These are phyloP conservation scores for Conistra vaccinii DNA, from an alignment of 2,888 invertebrate genomes.

Conservation along the genomic window DNA sequence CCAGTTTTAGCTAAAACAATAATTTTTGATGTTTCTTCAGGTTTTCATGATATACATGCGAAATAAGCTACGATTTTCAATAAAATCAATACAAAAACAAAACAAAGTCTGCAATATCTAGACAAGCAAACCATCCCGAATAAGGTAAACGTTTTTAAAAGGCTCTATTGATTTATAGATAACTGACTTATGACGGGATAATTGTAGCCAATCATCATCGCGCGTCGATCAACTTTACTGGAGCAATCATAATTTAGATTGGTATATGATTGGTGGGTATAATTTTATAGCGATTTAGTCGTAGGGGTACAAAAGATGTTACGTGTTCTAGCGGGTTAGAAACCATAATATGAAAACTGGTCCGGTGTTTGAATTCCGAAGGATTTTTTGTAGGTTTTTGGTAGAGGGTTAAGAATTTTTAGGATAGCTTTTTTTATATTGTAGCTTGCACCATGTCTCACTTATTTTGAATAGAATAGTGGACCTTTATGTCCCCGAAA, in stretches of 20 bases:
- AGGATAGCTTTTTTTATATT: background rate
- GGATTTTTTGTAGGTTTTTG: constrained; percentile 23
- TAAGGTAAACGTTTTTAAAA: constrained; percentile 57
- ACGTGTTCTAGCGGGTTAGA: constrained; percentile 41
- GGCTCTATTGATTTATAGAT: constrained; percentile 78
- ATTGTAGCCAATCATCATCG: constrained; percentile 75
- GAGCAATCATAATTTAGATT: constrained; percentile 67
- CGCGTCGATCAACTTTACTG: constrained; percentile 64
- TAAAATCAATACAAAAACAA: constrained; percentile 2
- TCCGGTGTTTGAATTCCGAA: constrained; percentile 34
- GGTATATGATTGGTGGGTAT: constrained; percentile 65
- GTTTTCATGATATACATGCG: background rate
- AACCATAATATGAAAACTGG: constrained; percentile 38
- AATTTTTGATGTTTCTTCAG: background rate
- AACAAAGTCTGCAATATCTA: constrained; percentile 18
- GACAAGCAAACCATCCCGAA: constrained; percentile 27
- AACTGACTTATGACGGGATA: constrained; percentile 74
- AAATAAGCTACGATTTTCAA: background rate
- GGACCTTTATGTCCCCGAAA: background rate
- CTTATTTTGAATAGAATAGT: background rate
- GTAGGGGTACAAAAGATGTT: constrained; percentile 55
- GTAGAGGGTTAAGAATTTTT: background rate
- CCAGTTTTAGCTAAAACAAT: background rate
- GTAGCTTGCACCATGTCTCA: background rate
- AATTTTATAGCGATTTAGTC: constrained; percentile 67